Evolutionary conservation across 2,888 invertebrate genomes (phyloP).

Genomic region (Eupithecia abbreviata): DNA sequence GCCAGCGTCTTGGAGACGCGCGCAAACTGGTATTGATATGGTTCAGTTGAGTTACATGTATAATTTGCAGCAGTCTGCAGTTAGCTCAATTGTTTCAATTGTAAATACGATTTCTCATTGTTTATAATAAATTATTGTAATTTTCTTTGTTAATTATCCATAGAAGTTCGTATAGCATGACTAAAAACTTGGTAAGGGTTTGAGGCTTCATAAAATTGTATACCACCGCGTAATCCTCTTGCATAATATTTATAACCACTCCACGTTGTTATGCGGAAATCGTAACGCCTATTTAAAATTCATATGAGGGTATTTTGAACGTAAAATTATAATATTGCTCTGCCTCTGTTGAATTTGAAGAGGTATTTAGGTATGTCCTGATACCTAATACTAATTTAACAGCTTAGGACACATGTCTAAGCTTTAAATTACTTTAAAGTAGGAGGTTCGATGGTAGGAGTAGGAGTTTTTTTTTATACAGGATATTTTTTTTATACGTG

Average conservation of each 20-base stretch:
- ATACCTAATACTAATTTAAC: neutral
- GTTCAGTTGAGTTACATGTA: too few relatives aligned
- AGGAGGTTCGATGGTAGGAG: too few relatives aligned
- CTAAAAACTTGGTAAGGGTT: neutral
- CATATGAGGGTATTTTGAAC: slow-evolving; percentile 63
- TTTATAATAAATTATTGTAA: too few relatives aligned
- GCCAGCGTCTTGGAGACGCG: too few relatives aligned
- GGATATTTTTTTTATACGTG: too few relatives aligned
- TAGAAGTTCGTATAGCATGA: neutral
- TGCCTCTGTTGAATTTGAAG: slow-evolving; percentile 37
- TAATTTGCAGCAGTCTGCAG: too few relatives aligned
- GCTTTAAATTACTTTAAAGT: too few relatives aligned
- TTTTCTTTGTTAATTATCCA: too few relatives aligned
- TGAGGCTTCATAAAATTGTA: neutral
- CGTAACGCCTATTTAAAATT: slow-evolving; percentile 73
- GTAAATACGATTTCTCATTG: too few relatives aligned
- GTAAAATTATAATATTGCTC: slow-evolving; percentile 56
- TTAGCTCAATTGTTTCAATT: too few relatives aligned
- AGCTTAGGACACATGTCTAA: neutral
- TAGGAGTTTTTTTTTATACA: too few relatives aligned
- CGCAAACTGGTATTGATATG: too few relatives aligned
- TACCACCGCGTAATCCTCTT: slow-evolving; percentile 5
- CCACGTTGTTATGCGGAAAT: slow-evolving; percentile 63
- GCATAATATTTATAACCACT: slow-evolving; percentile 57
- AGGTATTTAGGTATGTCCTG: slow-evolving; percentile 7